Evolutionary conservation across 2,888 invertebrate species (phyloP), one percentile per base, ranked within the genome.

Genomic region (Drosophila barbarae): DNA sequence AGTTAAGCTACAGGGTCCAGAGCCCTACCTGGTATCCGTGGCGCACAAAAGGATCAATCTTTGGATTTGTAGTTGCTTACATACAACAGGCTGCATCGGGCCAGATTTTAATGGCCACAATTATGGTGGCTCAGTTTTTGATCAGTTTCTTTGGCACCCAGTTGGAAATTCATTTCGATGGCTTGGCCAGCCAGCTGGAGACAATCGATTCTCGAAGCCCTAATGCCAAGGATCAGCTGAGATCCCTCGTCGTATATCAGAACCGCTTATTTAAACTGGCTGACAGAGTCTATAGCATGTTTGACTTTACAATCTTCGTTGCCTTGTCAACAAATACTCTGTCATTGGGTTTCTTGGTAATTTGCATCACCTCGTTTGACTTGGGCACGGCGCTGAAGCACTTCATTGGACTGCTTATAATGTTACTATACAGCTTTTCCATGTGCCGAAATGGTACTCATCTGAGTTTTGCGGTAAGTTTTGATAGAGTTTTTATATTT

Each of bases 101-200:
- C 23, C 49, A 49, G 2, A 1, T 15, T 2, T 18, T 32, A 3
- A 21, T 52, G 32, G 15, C 3, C 8, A 15, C 30, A 18, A 39
- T 52, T 2, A 7, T 52, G 18, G 5, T 52, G 5, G 23, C 3
- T 2, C 32, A n/a, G 52, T 26, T 10, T n/a, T 18, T 57, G 13
- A 10, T 39, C 7, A 18, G 7, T 23, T 15, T 52, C 1, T 52
- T 30, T 15, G 52, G 30, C 52, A 39, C 52, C 10, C 51, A 57
- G 10, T 13, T 57, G 39, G 39, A 57, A 32, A 39, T 57, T 1
- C 52, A 52, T 15, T 52, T 52, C 2, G 55, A 55, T 26, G 56
- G 56, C 1, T n/a, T 57, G 52, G 52, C 52, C 52, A 32, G 18
- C 2, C 39, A 26, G 18, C 18, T 52, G 21, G 38, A 52, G 15